Evolutionary conservation across 2,113 vertebrate species (phyloP), one percentile per base, ranked within the genome.

Genomic region (Plotosus lineatus): DNA sequence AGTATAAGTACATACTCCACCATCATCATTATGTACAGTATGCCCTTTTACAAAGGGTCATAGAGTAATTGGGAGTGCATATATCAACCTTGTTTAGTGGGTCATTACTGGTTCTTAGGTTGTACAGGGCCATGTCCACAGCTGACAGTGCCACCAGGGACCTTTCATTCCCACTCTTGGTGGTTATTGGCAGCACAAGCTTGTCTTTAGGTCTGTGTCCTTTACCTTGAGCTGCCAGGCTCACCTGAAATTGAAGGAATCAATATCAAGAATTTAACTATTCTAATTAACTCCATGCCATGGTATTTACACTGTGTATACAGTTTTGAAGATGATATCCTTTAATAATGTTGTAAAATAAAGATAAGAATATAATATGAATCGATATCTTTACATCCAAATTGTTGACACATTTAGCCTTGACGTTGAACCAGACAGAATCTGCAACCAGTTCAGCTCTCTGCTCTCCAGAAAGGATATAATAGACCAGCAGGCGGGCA

Each of bases 371-470:
- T 51, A 12, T 60, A 17, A 38, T 60, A 60, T 42, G 12, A 42
- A 33, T 51, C 19, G 15, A 1, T 63, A n/a, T 53, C 2, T 36
- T 91, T 81, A 98, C 97, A 85, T 94, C 84, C 3, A 97, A 94
- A 72, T 84, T 89, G 12, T 94, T 95, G 51, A 95, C 86, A 89
- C 97, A 99, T 31, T 93, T 94, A 79, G 91, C 94, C 75, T 89
- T 90, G 75, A 99, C 88, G 0, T 95, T 89, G 80, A 99, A 82
- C 96, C 96, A 98, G 6, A 96, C 82, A 0, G 97, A 96, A 86
- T 98, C 97, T 11, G 96, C 95, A 63, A 98, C 96, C 81, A 98
- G 87, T 87, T 98, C 97, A 0, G 94, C 90, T 0, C 77, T 91
- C 40, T 90, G 84, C 84, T 96, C 96, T 73, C 93, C 96, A 0